Evolutionary conservation across 2,797 vertebrate genomes (phyloP), one percentile per base, ranked within the genome.

Genomic region (Erpetoichthys calabaricus): DNA sequence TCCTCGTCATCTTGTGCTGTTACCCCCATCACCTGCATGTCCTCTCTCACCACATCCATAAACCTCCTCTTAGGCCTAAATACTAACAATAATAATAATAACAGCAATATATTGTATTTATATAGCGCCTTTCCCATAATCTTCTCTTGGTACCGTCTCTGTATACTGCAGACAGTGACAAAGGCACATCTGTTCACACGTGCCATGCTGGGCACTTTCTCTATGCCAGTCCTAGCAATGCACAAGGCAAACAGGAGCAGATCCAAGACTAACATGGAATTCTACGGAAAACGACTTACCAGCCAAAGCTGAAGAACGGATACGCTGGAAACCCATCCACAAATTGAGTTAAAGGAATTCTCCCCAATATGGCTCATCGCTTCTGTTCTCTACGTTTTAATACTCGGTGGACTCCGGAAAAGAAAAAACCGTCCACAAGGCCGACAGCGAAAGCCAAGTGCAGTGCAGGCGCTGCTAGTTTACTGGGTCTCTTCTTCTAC

Each of bases 221-320:
- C 25, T 25, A 25, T 25, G 25, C 1, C 25, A 25, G 25, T 25
- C 25, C 25, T 25, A 1, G 4, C 42, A 47, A 47, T 42, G 45
- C 7, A 8, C 46, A 46, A 4, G 7, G 43, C 7, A 6, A 46
- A 42, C 46, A 49, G 25, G 42, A 4, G 10, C 46, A 44, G 2
- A 49, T 9, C 3, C 42, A 47, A 4, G 6, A 50, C 9, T 47
- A 49, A 41, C 9, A 44, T 47, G 8, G 5, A 54, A 49, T 45
- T 55, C 51, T 47, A 51, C 9, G 4, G 59, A 53, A 60, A 59
- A 45, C 58, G 57, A 58, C 75, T 75, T 72, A 79, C 78, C 76
- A 76, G 61, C 7, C 70, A 54, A 6, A 47, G 4, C 5, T 58
- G 73, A 49, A 71, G 68, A 62, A 69, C 68, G 4, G 61, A 64